phyloP scores from a whole-genome alignment of 2,113 vertebrate species.

The Planiliza haematocheilus region DNA sequence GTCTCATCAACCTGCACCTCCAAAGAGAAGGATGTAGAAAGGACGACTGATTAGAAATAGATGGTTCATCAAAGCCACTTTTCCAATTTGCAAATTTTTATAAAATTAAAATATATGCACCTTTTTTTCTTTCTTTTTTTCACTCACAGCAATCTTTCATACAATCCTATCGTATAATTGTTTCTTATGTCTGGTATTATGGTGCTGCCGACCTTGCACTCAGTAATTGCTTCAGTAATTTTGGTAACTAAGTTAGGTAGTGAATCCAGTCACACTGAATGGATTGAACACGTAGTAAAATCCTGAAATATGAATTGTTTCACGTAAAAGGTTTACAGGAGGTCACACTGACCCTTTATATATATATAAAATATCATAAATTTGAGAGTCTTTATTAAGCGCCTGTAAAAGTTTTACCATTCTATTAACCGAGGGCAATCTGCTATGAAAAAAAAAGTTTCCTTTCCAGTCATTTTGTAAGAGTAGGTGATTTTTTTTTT shows the following conservation, averaged over 20 bases:
- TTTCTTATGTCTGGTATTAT: background rate
- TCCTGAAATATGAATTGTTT: constrained; percentile 1
- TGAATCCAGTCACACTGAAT: background rate
- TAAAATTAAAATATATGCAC: too few relatives aligned
- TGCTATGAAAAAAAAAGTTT: constrained; percentile 31
- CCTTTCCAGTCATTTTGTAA: constrained; percentile 22
- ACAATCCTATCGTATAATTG: background rate
- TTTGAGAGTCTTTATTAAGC: constrained; percentile 33
- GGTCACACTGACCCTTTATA: constrained; percentile 23
- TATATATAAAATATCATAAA: constrained; percentile 30
- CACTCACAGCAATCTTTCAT: background rate
- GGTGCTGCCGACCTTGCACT: too few relatives aligned
- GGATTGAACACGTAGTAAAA: background rate
- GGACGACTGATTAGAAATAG: constrained; percentile 15
- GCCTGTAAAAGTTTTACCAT: constrained; percentile 25
- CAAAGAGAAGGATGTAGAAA: constrained; percentile 5
- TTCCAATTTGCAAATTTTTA: too few relatives aligned
- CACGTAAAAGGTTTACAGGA: constrained; percentile 8
- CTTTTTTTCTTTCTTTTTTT: too few relatives aligned
- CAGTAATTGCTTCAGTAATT: background rate
- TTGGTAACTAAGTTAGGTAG: background rate
- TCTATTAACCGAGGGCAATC: constrained; percentile 41
- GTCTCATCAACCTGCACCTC: constrained; percentile 3
- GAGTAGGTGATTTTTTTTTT: background rate
- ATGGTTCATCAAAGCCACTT: background rate